Percentiles rank a stretch among this genome's conserved stretches.
phyloP scores from a whole-genome alignment of 92 coral and sea anemone species.

The Pocillopora meandrina region DNA sequence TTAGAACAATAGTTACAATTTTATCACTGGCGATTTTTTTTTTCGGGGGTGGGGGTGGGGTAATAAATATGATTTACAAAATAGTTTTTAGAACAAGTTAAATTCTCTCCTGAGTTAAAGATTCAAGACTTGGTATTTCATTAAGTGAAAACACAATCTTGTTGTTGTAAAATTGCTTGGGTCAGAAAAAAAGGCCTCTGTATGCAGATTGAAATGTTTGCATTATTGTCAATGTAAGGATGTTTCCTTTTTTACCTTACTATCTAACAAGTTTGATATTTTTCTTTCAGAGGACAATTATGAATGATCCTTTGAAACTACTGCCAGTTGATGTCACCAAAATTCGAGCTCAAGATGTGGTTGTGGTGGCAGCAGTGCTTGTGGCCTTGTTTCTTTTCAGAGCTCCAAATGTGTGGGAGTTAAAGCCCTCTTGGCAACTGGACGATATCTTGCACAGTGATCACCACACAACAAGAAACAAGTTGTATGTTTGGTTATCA shows the following conservation, averaged over 20 bases:
- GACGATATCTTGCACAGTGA: constrained; percentile 18
- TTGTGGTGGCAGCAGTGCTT: constrained; percentile 65
- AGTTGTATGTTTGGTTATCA: constrained; percentile 38
- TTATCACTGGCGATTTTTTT: too few relatives aligned
- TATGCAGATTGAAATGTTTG: neutral
- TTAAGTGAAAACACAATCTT: too few relatives aligned
- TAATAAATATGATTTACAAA: too few relatives aligned
- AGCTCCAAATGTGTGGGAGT: constrained; percentile 84
- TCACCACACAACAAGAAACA: constrained; percentile 6
- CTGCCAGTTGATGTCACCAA: constrained; percentile 45
- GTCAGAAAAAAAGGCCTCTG: too few relatives aligned
- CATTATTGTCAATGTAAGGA: neutral
- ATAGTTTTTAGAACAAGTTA: too few relatives aligned
- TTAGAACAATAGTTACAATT: too few relatives aligned
- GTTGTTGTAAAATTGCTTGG: too few relatives aligned
- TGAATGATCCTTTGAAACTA: constrained; percentile 50
- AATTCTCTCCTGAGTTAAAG: too few relatives aligned
- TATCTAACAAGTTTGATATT: neutral
- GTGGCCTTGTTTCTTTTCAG: constrained; percentile 84
- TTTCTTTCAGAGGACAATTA: constrained; percentile 7
- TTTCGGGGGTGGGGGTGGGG: too few relatives aligned
- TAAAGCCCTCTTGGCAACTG: constrained; percentile 89
- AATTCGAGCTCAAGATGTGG: constrained; percentile 82
- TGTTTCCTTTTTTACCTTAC: neutral
- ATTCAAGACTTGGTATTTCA: too few relatives aligned